Evolutionary conservation across 2,888 invertebrate species (phyloP), one percentile per base, ranked within the genome.

Genomic region (Perizoma affinitatum): DNA sequence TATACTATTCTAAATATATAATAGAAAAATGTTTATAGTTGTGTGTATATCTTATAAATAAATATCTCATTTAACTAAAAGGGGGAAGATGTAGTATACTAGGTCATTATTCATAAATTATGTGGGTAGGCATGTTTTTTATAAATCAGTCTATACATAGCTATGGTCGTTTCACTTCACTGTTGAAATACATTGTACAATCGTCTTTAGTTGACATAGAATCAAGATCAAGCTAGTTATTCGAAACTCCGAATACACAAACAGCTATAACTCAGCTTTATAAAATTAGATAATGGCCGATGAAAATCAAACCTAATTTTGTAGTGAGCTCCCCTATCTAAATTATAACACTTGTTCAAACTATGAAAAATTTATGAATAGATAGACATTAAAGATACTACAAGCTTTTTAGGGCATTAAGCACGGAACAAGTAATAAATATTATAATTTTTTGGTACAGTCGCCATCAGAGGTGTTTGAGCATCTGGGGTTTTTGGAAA

Each of bases 381-480:
- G 71, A 72, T 74, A 73, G 61, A 67, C 65, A 67, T 65, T 68
- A 64, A 68, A 72, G 70, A 74, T 72, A 74, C 59, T 52, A 43
- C 53, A 56, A 62, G 65, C 60, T 71, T 69, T 22, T 65, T 61
- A 66, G 65, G 54, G 61, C 52, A 64, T 68, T 67, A 58, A 69
- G 58, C 72, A 72, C 63, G 68, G 66, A 66, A 46, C 45, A 61
- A 65, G 66, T 65, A 63, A 72, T 73, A 72, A 75, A 76, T 72
- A 77, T 77, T 74, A 71, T 75, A 70, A 73, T 74, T 73, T 74
- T 38, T 73, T 58, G 67, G 56, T 63, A 58, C 53, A 33, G 47
- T 53, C 36, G 10, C 6, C 41, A 56, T 50, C 48, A 36, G 11
- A 49, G 44, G 34, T 11, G 36, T 41, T 8, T 48, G 35, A 48